Percentiles rank a stretch among this genome's conserved stretches.
These are phyloP conservation scores for Danaus chrysippus DNA, from an alignment of 2,888 invertebrate genomes.

Conservation along the genomic window DNA sequence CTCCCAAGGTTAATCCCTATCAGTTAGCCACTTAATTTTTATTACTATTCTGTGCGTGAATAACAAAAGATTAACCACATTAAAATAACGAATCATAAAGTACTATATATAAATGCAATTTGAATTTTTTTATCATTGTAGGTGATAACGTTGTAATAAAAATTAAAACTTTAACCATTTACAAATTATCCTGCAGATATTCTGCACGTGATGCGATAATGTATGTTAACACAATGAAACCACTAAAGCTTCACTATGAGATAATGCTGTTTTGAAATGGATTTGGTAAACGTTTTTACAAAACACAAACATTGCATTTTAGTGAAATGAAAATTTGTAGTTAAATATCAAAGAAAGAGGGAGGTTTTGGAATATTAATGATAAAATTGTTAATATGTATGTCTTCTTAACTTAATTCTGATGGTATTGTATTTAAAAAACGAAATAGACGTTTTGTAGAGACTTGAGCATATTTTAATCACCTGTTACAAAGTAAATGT, in stretches of 20 bases:
- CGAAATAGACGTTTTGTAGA: too few relatives aligned
- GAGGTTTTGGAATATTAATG: constrained; percentile 13
- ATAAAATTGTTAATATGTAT: too few relatives aligned
- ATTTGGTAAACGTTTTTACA: constrained; percentile 16
- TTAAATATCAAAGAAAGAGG: neutral
- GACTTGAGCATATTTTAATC: too few relatives aligned
- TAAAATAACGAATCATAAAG: constrained; percentile 10
- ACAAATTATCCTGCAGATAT: constrained; percentile 30
- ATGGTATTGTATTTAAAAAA: too few relatives aligned
- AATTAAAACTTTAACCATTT: constrained; percentile 37
- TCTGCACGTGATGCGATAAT: constrained; percentile 35
- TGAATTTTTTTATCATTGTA: constrained; percentile 29
- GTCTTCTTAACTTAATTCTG: too few relatives aligned
- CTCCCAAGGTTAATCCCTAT: neutral
- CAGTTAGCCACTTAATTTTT: neutral
- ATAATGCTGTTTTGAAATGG: constrained; percentile 20
- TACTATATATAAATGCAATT: constrained; percentile 31
- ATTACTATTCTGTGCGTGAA: neutral
- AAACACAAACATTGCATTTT: too few relatives aligned
- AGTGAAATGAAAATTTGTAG: neutral
- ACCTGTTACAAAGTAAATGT: too few relatives aligned
- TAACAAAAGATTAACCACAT: neutral
- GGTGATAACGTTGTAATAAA: constrained; percentile 37
- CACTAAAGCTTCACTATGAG: constrained; percentile 21
- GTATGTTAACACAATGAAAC: constrained; percentile 25